A percentile compares a stretch with the other conserved stretches of the same genome.
These are phyloP conservation scores for Terrapene triunguis DNA, from an alignment of 2,113 vertebrate genomes.

Conservation along the genomic window DNA sequence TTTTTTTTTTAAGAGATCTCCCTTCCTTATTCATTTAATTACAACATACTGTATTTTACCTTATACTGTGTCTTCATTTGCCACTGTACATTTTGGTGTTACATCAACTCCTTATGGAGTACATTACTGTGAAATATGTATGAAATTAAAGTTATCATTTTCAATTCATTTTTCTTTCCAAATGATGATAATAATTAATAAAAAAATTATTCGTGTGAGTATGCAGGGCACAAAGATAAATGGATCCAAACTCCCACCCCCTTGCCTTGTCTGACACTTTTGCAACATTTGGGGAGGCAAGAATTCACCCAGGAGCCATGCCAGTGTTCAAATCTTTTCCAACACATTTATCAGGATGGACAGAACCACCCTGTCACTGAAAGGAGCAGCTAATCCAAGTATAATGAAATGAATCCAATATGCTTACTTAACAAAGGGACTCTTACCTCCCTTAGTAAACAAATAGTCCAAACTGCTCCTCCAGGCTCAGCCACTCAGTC, in stretches of 20 bases:
- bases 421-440: background rate
- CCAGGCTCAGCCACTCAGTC: slow-evolving; percentile 33
- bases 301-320: background rate
- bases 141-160: background rate
- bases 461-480: background rate
- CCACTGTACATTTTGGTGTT: background rate
- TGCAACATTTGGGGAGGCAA: background rate
- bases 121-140: background rate
- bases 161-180: background rate
- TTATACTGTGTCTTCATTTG: slow-evolving; percentile 13
- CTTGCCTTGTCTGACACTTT: background rate
- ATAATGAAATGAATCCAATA: slow-evolving; percentile 22
- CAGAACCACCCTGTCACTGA: slow-evolving; percentile 32
- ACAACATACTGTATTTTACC: background rate
- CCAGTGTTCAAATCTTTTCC: slow-evolving; percentile 10
- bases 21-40: too few relatives aligned
- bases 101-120: background rate
- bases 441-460: slow-evolving; percentile 24
- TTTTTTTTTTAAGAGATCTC: too few relatives aligned
- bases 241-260: background rate
- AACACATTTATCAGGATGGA: slow-evolving; percentile 15
- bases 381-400: background rate
- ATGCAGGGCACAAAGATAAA: accelerated
- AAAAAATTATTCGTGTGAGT: background rate
- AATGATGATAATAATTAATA: background rate